Base-by-base conservation (phyloP, 2,113 vertebrate species). In the Corythornis cristatus region DNA sequence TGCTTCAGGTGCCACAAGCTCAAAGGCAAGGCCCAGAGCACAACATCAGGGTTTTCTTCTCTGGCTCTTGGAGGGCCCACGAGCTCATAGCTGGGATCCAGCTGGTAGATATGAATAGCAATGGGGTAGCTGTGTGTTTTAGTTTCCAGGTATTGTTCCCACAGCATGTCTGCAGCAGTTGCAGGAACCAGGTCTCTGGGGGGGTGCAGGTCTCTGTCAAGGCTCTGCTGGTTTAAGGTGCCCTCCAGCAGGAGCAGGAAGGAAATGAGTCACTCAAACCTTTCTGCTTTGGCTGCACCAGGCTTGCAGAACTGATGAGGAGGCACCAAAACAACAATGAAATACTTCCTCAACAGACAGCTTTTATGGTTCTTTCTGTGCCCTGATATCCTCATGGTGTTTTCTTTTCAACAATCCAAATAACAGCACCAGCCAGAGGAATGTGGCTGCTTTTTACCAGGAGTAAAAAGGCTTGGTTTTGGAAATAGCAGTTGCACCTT, bases 231-330 rank as follows among this genome's bases (percentile, higher is more conserved):
- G 29, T 9, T 9, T 66, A 58, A 66, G 87, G 91, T 96, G 89
- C 64, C n/a, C 9, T 21, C 13, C 78, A 87, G 54, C 67, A 31
- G 75, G 43, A 85, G 74, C 84, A 87, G 95, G 94, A 96, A 96
- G 96, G 93, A 96, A 96, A 87, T 96, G 96, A 96, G 23, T 96
- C 91, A 95, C 56, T 87, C 51, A 62, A 62, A 66, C 78, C 82
- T 93, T 76, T 89, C 45, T 88, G 64, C 64, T 89, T 70, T 46
- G 84, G 40, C 91, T 67, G 75, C 40, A 60, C 43, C 12, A 6
- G 60, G 15, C 72, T 83, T 74, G 64, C 78, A 92, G 90, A 85
- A 60, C 53, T 61, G 84, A 80, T 53, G 94, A 89, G 78, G 46
- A 88, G 82, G 84, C 84, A 94, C 43, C 84, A 80, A 73, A 78